Conservation (phyloP, 1,140 invertebrate species). For the Lepidurus couesii region DNA sequence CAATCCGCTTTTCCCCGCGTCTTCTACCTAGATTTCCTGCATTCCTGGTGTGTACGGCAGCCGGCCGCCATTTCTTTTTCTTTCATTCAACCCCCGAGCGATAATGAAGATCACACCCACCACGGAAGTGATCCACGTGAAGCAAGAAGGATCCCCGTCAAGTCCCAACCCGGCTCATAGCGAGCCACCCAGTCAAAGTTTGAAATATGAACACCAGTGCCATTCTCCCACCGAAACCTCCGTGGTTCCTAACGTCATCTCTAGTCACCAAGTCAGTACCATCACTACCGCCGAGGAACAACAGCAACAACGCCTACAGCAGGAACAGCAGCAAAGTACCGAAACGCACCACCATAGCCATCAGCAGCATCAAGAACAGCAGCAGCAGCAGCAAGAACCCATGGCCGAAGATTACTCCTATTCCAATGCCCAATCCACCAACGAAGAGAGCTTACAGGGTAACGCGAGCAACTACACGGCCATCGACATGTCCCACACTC, state of each 20-base stretch:
- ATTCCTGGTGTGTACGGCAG: too few relatives aligned
- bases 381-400: neutral
- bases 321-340: neutral
- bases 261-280: slow-evolving; percentile 16
- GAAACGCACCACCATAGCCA: neutral
- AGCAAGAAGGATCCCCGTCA: neutral
- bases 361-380: neutral
- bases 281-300: neutral
- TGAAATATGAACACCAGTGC: neutral
- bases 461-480: neutral
- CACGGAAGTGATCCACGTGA: neutral
- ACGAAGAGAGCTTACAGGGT: neutral
- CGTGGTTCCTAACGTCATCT: neutral
- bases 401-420: neutral
- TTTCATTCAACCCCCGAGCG: neutral
- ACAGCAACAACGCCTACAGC: neutral
- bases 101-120: neutral
- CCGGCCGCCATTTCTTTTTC: neutral
- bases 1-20: neutral
- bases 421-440: neutral
- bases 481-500: neutral
- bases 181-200: neutral
- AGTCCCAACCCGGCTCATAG: neutral
- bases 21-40: neutral
- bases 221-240: neutral